phyloP scores from a whole-genome alignment of 1,140 invertebrate genomes.

The Aleiodes sp. region DNA sequence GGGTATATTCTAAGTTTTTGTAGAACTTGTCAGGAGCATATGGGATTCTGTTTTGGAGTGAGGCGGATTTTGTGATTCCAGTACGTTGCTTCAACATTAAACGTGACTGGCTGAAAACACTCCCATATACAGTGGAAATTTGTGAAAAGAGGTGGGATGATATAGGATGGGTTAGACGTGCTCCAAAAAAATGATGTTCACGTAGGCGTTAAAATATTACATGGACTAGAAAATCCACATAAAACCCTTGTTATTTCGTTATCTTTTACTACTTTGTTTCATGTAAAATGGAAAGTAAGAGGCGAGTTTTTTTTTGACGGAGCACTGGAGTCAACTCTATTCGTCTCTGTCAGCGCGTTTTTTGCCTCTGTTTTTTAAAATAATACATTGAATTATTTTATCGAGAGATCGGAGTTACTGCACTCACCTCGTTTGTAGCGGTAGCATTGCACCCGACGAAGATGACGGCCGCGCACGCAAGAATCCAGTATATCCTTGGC shows the following conservation, averaged over 20 bases:
- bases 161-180: no score
- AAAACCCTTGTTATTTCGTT: no score
- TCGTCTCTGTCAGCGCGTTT: background rate
- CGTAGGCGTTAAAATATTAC: no score
- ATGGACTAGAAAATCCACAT: no score
- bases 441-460: slow-evolving; percentile 50
- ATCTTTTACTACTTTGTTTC: no score
- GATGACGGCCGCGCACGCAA: slow-evolving; percentile 46
- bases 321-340: background rate
- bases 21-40: no score
- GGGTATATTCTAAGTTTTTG: no score
- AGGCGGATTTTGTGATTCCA: background rate
- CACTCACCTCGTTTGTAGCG: slow-evolving; percentile 53
- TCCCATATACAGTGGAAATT: background rate
- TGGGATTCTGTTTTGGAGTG: background rate
- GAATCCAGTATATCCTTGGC: slow-evolving; percentile 56
- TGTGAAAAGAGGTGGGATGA: background rate
- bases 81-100: background rate
- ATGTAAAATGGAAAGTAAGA: no score
- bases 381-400: background rate
- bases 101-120: background rate
- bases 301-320: no score
- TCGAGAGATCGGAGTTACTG: background rate
- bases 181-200: no score
- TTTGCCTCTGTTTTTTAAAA: no score